These are phyloP conservation scores for Lepidurus packardi DNA, from an alignment of 1,140 invertebrate species.

Conservation along the genomic window DNA sequence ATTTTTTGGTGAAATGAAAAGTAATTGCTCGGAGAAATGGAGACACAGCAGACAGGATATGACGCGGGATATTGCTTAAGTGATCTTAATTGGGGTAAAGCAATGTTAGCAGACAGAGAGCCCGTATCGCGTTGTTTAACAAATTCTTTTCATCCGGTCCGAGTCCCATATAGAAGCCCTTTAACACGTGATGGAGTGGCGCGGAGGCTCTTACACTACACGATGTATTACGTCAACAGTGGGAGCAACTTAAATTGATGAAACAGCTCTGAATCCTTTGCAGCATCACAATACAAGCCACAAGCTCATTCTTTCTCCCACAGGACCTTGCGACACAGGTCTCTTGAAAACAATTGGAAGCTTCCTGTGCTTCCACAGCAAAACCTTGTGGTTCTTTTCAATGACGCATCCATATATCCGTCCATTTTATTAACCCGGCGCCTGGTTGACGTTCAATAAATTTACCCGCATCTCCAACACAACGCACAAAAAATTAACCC, in stretches of 20 bases:
- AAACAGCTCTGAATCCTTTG: conserved; percentile 13
- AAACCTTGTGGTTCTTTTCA: too few species aligned
- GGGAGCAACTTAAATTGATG: not conserved
- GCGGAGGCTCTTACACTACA: not conserved
- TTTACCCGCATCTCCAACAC: not conserved
- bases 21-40: not conserved
- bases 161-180: not conserved
- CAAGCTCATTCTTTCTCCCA: not conserved
- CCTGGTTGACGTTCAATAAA: conserved; percentile 1
- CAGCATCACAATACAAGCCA: not conserved
- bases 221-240: conserved; percentile 16
- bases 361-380: not conserved
- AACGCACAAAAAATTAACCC: not conserved
- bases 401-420: conserved; percentile 17
- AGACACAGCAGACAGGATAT: conserved; percentile 15
- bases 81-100: conserved; percentile 3
- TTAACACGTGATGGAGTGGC: conserved; percentile 21
- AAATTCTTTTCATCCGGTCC: conserved; percentile 8
- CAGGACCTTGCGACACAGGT: not conserved
- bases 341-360: conserved; percentile 20
- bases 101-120: conserved; percentile 21
- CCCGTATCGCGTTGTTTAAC: conserved; percentile 1
- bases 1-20: not conserved
- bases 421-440: conserved; percentile 1
- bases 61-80: not conserved